Evolutionary conservation across 2,888 invertebrate species (phyloP), one percentile per base, ranked within the genome.

Genomic region (Polydrusus pterygomalis): DNA sequence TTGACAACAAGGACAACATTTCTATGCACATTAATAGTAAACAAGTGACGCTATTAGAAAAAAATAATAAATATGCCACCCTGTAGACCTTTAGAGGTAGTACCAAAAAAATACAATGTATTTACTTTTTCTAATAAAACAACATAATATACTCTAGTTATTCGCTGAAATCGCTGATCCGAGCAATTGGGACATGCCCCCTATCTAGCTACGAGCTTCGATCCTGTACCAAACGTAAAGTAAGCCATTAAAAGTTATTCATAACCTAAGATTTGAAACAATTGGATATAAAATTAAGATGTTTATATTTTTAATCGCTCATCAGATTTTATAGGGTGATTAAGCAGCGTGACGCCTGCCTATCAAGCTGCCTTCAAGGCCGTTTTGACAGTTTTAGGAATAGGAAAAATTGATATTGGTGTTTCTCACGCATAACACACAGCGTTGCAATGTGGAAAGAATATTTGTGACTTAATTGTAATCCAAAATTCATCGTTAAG

Each of bases 271-370:
- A 74, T 71, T 64, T 18, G 67, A 75, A 74, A 76, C 75, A 75
- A 78, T 74, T 63, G 67, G 30, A 60, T 62, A 70, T 71, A 77
- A 74, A 74, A 78, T 77, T 71, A 75, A 77, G 75, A 70, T 77
- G 75, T 78, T 78, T 78, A 70, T 73, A 75, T 70, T 76, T 77
- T 75, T 68, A 72, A 69, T 69, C 51, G 72, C 18, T 71, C 72
- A 77, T 77, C 77, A 78, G 76, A 72, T 74, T 78, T 78, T 74
- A 78, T 74, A 34, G 70, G 51, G 73, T 43, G 17, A 70, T 74
- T 77, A 75, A 75, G 69, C 74, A 77, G 73, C 70, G 43, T 34
- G 77, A 70, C 30, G 65, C 34, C 65, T 69, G 68, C 67, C 74
- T 56, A 74, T 70, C 75, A 70, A 34, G 18, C 34, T 65, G 30